Base-by-base conservation (phyloP, 2,888 invertebrate species). In the Caenorhabditis sp. region DNA sequence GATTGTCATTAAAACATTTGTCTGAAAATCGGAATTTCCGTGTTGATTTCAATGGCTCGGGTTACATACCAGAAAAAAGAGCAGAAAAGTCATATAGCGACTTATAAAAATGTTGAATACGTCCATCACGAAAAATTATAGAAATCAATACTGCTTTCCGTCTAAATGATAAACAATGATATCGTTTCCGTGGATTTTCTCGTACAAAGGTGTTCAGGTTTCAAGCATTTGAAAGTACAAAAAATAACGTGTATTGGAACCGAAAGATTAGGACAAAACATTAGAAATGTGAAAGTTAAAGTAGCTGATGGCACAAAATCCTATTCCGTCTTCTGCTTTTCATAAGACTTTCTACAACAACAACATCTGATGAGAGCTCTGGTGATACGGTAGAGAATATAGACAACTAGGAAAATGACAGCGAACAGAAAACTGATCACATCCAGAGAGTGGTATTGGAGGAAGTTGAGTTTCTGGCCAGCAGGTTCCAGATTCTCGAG, bases 371-470 rank as follows among this genome's bases (percentile, higher is more conserved):
- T n/a, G 4, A 72, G 0, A 16, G 70, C 66, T 31, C 56, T 66
- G 22, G 82, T 12, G 35, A 77, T 54, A n/a, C 76, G 64, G 63
- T 63, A 85, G 19, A 58, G 26, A 31, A 85, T 38, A 41, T 79
- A 86, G 6, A 87, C 19, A 35, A 82, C 26, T 12, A 85, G 8
- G 16, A 80, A 31, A 35, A 86, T 44, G 16, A 87, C 54, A 22
- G 64, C 2, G 19, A 82, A 31, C 2, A 89, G 49, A 35, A 86
- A 69, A 2, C 51, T 72, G 22, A 88, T 80, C 58, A 88, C 89
- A 69, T 89, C 89, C 12, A 89, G 76, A 5, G 87, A 87, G 47
- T 88, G 83, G 19, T 86, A 87, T 58, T 88, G 86, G 64, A 89
- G 64, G 73, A 86, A 85, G 59, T 87, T 86, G 26, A 89, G 83